Evolutionary conservation across 2,888 invertebrate genomes (phyloP), one percentile per base, ranked within the genome.

Genomic region (Philhelius pedissequus): DNA sequence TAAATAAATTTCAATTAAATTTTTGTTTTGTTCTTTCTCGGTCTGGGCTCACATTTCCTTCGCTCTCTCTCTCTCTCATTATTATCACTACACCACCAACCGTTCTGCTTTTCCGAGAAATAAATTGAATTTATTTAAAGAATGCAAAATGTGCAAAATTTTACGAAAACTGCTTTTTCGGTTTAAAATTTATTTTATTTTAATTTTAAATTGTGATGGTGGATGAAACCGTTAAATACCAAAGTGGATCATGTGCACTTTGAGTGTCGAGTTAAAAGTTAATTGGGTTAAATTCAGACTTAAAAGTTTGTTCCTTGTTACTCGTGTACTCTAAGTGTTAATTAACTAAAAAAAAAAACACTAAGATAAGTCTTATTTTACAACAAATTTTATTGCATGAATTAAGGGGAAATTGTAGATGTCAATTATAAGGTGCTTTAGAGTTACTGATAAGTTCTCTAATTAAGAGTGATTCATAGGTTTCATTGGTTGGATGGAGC

Each of bases 1-100:
- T 52, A 68, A 68, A 68, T 68, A 68, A 64, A 64, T 48, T 64
- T 20, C 64, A 52, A 40, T 68, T 52, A 27, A 68, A 18, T 68
- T 27, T n/a, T 40, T 43, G n/a, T 68, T 20, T 38, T 22, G 20
- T 20, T n/a, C 11, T 22, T 25, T 60, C 32, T 11, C 32, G 0
- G 25, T n/a, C n/a, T n/a, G n/a, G n/a, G n/a, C n/a, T n/a, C 6
- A 18, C 9, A 22, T n/a, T 35, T 20, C 5, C 5, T 6, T 27
- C 15, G 3, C 15, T 18, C 18, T 2, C 38, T 25, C 25, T 43
- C 13, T 18, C 15, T 43, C 11, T 18, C 13, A 3, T 27, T 18
- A 0, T 15, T 13, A 13, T 43, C 9, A 2, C 2, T 18, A n/a
- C n/a, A n/a, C n/a, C n/a, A n/a, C n/a, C n/a, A n/a, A n/a, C n/a